Conservation (phyloP, 2,797 vertebrate species). For the Scleropages formosus region DNA sequence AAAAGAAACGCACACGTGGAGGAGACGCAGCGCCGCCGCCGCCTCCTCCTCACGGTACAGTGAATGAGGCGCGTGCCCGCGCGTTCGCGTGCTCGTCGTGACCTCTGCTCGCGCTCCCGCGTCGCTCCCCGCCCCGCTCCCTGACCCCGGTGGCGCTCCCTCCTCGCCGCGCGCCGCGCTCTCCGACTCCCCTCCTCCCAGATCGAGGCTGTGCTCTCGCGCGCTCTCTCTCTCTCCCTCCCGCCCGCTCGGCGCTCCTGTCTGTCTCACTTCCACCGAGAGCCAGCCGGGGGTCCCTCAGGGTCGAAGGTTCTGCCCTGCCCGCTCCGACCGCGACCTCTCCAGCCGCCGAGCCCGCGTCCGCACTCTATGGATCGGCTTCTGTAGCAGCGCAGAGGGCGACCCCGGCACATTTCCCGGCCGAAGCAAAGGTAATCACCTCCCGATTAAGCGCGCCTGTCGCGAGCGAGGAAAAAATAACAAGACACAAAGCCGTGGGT, state of each 20-base stretch:
- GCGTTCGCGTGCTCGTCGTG: constrained; percentile 31
- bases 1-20: constrained; percentile 32
- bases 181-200: constrained; percentile 63
- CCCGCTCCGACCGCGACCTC: constrained; percentile 68
- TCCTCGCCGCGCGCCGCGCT: constrained; percentile 81
- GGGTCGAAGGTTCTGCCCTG: constrained; percentile 93
- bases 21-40: constrained; percentile 15
- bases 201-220: constrained; percentile 61
- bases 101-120: constrained; percentile 41
- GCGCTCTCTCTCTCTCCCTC: constrained; percentile 51
- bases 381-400: constrained; percentile 75
- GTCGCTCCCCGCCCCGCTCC: constrained; percentile 68
- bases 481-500: constrained; percentile 87
- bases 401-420: constrained; percentile 72
- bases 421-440: constrained; percentile 75
- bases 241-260: constrained; percentile 58
- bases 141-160: constrained; percentile 77
- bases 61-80: constrained; percentile 37
- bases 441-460: constrained; percentile 62
- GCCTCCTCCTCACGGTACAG: constrained; percentile 11
- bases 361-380: constrained; percentile 77
- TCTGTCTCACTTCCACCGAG: constrained; percentile 63
- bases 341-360: constrained; percentile 55
- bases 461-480: constrained; percentile 47
- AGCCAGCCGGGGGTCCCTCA: constrained; percentile 75